Evolutionary conservation across 2,113 vertebrate species (phyloP).

Genomic region (Ammospiza nelsoni): DNA sequence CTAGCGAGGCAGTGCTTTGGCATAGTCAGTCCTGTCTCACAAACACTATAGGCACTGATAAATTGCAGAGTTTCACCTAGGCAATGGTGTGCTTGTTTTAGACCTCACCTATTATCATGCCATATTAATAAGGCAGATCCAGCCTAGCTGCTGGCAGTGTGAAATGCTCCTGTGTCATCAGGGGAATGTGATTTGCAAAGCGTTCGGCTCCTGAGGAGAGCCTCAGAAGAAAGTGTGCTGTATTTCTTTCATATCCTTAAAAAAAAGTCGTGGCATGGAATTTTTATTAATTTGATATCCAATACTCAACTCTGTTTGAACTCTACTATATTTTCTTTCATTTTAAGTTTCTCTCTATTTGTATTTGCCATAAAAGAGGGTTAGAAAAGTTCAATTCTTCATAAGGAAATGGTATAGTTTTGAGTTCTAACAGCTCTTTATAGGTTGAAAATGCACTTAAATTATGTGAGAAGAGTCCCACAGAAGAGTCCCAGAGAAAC

Average conservation of each 20-base stretch:
- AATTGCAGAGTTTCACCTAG: background rate
- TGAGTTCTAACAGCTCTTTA: background rate
- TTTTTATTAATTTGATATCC: conserved; percentile 31
- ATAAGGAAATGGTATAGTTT: background rate
- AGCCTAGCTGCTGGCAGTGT: background rate
- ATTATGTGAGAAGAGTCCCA: background rate
- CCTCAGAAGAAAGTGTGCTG: background rate
- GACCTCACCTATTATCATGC: background rate
- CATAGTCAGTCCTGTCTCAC: rapidly evolving
- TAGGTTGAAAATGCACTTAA: background rate
- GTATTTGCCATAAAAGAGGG: background rate
- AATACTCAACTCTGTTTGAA: background rate
- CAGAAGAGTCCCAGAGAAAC: conserved; percentile 2
- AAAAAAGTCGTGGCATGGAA: background rate
- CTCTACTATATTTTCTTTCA: background rate
- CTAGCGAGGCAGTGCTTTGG: rapidly evolving
- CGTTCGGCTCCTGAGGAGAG: background rate
- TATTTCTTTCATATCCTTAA: conserved; percentile 22
- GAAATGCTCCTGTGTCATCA: conserved; percentile 6
- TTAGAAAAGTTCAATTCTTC: background rate
- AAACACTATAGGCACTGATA: rapidly evolving
- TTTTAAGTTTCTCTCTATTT: background rate
- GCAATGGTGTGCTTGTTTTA: background rate
- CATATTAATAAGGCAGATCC: conserved; percentile 6
- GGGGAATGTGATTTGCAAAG: conserved; percentile 43